Conservation (phyloP, 2,888 invertebrate species). For the Timema cristinae region DNA sequence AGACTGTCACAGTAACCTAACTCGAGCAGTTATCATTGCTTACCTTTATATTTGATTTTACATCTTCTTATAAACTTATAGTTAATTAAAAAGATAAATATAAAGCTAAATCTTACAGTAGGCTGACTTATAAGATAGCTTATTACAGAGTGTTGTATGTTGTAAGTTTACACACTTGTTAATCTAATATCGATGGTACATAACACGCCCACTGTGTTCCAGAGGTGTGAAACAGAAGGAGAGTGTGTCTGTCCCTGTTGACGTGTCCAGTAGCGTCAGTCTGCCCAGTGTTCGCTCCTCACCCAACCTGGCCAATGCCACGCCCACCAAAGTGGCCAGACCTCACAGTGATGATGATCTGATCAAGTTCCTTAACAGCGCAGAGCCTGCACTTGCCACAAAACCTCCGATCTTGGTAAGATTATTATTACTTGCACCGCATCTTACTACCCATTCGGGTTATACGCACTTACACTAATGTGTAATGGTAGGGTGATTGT, state of each 20-base stretch:
- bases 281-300: constrained; percentile 20
- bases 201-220: no score
- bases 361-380: constrained; percentile 38
- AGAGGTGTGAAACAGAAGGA: neutral
- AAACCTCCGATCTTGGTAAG: no score
- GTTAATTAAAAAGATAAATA: neutral
- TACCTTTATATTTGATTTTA: no score
- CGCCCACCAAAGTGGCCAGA: constrained; percentile 18
- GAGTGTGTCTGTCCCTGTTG: neutral
- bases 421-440: no score
- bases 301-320: constrained; percentile 20
- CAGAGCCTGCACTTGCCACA: constrained; percentile 13
- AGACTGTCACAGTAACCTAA: no score
- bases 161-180: no score
- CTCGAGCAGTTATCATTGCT: no score
- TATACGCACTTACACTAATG: no score
- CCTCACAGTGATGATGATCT: constrained; percentile 31
- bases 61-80: no score
- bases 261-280: neutral
- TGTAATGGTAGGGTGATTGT: no score
- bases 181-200: no score
- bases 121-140: neutral
- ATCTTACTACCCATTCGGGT: no score
- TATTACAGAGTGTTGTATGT: neutral
- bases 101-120: neutral